Conservation (phyloP, 1,140 invertebrate species). For the Aleiodes sp. region DNA sequence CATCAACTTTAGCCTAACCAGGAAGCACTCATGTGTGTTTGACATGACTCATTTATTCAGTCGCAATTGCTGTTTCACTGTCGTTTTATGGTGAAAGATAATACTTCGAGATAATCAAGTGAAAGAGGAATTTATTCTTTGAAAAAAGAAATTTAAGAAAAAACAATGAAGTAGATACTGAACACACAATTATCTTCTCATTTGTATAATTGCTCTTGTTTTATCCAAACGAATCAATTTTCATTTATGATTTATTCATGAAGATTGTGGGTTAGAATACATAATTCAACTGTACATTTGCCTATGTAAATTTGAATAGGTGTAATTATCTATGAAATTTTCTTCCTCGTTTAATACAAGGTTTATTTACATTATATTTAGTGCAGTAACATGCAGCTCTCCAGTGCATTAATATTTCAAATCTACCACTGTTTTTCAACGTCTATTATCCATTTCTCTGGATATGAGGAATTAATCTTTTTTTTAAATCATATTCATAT, state of each 20-base stretch:
- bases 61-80: background rate
- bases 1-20: background rate
- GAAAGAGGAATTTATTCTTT: too few species aligned
- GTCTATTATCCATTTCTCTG: too few species aligned
- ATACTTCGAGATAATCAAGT: background rate
- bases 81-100: background rate
- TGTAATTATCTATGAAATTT: background rate
- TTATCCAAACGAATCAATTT: background rate
- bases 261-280: background rate
- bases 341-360: too few species aligned
- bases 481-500: too few species aligned
- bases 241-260: background rate
- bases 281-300: background rate
- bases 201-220: background rate
- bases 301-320: background rate
- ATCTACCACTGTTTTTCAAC: too few species aligned
- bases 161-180: too few species aligned
- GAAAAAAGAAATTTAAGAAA: too few species aligned
- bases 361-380: too few species aligned
- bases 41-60: background rate
- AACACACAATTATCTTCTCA: background rate
- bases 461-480: too few species aligned
- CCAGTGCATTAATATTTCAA: too few species aligned
- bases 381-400: too few species aligned
- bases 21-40: background rate